Evolutionary conservation across 2,113 vertebrate species (phyloP), one percentile per base, ranked within the genome.

Genomic region (Aptenodytes forsteri): DNA sequence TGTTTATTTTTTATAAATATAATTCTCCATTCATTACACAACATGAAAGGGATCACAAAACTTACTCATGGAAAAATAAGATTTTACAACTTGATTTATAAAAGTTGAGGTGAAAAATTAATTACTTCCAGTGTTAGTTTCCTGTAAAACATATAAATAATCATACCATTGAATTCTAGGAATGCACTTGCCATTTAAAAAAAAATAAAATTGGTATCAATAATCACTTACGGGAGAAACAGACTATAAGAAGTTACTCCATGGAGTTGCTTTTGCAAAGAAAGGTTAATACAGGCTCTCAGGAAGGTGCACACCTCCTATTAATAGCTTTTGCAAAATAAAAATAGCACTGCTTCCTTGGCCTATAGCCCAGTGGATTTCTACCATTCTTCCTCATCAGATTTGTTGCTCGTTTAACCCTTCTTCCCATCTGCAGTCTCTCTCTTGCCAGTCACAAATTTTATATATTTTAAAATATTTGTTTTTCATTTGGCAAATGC

Each of bases 341-440:
- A 91, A 97, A 97, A 96, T 95, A 96, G 93, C 84, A 27, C 54
- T 50, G 91, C 78, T 91, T 64, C 81, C 82, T 54, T 97, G 93
- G 96, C 94, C 54, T 47, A 6, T 3, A 87, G 94, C 91, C 94
- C 93, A 79, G 80, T 79, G 87, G 69, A 97, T 97, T 95, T 96
- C 94, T 95, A 83, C 66, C 87, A 56, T 69, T 91, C 91, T 79
- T 91, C 69, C 36, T 75, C 87, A 83, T 46, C 16, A 32, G 56
- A 73, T 91, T 59, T 84, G 27, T 18, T 65, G 47, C 58, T 95
- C 6, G 0, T 95, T 97, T 94, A 92, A 96, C 93, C 75, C 89
- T 78, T 93, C 49, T 67, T 49, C 56, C 73, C 58, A 75, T 61
- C 65, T 2, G 7, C 71, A 91, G 20, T n/a, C 52, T 76, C 64